Conservation (phyloP, 2,113 vertebrate species). For the Odobenus rosmarus region DNA sequence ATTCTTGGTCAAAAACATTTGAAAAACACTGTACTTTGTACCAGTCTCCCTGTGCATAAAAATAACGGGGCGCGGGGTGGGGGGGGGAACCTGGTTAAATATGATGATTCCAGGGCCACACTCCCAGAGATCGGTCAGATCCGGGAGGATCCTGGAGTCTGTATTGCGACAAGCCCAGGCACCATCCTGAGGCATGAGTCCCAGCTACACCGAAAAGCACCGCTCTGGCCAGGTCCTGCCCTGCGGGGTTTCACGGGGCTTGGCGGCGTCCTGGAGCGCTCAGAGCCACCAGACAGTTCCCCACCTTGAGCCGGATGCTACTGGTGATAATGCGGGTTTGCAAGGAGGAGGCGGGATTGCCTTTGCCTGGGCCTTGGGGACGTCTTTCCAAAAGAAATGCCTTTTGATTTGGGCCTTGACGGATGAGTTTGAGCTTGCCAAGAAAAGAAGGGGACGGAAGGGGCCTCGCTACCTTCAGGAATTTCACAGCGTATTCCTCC, state of each 20-base stretch:
- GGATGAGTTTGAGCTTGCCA: not conserved
- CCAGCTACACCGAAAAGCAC: not conserved
- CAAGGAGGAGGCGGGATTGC: not conserved
- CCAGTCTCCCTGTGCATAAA: not conserved
- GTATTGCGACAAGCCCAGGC: not conserved
- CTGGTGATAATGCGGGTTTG: accelerated
- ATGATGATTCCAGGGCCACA: not conserved
- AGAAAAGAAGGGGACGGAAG: not conserved
- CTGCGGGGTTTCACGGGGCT: too few species aligned
- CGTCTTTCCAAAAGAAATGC: not conserved
- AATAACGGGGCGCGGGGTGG: not conserved
- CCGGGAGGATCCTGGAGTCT: not conserved
- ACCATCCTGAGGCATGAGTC: not conserved
- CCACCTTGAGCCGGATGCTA: too few species aligned
- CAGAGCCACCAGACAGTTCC: accelerated
- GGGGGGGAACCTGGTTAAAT: not conserved
- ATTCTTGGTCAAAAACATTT: not conserved
- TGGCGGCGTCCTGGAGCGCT: not conserved
- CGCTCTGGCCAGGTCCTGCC: not conserved
- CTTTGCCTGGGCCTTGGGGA: not conserved
- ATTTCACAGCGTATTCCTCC: accelerated
- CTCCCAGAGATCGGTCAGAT: not conserved
- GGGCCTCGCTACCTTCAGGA: accelerated
- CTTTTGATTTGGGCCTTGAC: not conserved
- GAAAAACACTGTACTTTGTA: not conserved